Percentiles rank a stretch among this genome's conserved stretches.
Evolutionary conservation across 2,888 invertebrate species (phyloP).

Genomic region (Andrena dorsata): DNA sequence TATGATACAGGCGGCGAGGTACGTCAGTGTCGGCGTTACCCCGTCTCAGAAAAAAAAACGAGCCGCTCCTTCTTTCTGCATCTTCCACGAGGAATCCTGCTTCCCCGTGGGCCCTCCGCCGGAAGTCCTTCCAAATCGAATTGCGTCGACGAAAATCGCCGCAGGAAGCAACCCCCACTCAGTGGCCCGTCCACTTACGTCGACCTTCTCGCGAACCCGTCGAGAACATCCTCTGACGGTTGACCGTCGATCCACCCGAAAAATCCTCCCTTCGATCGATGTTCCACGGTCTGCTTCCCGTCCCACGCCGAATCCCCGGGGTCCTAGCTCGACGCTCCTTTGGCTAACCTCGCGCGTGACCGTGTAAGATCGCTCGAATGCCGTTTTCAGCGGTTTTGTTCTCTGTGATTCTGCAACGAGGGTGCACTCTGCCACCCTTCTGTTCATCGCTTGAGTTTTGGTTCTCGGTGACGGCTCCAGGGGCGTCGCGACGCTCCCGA

Average conservation of each 20-base stretch:
- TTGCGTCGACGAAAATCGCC: conserved; percentile 11
- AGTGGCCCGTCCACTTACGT: neutral
- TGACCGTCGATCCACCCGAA: neutral
- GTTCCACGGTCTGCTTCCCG: conserved; percentile 4
- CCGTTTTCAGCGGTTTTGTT: conserved; percentile 72
- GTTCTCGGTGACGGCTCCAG: conserved; percentile 60
- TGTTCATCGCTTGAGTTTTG: conserved; percentile 58
- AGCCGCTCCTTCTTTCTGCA: conserved; percentile 19
- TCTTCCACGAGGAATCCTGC: neutral
- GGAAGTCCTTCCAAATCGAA: conserved; percentile 11
- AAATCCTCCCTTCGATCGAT: neutral
- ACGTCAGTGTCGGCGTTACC: conserved; percentile 27
- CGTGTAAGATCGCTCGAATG: conserved; percentile 67
- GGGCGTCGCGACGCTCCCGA: conserved; percentile 57
- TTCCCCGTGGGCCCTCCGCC: neutral
- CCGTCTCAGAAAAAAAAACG: conserved; percentile 51
- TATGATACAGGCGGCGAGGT: conserved; percentile 71
- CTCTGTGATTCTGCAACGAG: conserved; percentile 24
- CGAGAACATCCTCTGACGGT: neutral
- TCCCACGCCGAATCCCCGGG: conserved; percentile 33
- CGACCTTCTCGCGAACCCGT: neutral
- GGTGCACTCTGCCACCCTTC: conserved; percentile 40
- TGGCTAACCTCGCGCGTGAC: conserved; percentile 34
- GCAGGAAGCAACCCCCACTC: conserved; percentile 1
- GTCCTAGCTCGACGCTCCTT: conserved; percentile 18